Base-by-base conservation (phyloP, 2,888 invertebrate species). In the Drosophila infuscata region DNA sequence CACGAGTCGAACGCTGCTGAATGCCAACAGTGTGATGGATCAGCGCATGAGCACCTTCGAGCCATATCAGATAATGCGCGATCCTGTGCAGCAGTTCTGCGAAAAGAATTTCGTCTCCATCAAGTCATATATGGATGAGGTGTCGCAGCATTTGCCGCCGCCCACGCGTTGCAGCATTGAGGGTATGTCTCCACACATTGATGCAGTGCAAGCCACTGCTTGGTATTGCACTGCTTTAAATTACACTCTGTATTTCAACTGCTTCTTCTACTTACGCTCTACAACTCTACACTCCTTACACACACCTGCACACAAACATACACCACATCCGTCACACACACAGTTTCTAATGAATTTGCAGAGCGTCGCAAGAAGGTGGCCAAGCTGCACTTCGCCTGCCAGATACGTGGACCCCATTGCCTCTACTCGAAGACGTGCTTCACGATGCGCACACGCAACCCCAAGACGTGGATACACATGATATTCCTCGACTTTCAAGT, bases 111-210 rank as follows among this genome's bases (percentile, higher is more conserved):
- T 98, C 78, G 96, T 97, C 81, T 98, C 98, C 92, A 98, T 99
- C 67, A 97, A 97, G 92, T 95, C 95, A 29, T 99, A 97, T 91
- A 98, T 99, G 96, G 96, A 97, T 83, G 97, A 97, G 91, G 95
- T 98, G 7, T 96, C 96, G 35, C 94, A 97, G 73, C 94, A 96
- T 89, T 94, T 98, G 89, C 98, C 98, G 17, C 96, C 98, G 49
- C 98, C 99, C 0, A 97, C 97, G 6, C 97, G 98, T 92, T 98
- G 98, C 92, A 98, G 97, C 48, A 98, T 98, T 79, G 98, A 98
- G 94, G 97, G 98, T 96, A 92, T 94, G 93, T 70, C 51, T 64
- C 25, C 41, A 12, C 12, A 3, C 12, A 46, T 5, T 25, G 35
- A 56, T 29, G 36, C 29, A 56, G 56, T 30, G 57, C 20, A 4